Conservation (phyloP, 2,888 invertebrate genomes). For the Toxonevra muliebris region DNA sequence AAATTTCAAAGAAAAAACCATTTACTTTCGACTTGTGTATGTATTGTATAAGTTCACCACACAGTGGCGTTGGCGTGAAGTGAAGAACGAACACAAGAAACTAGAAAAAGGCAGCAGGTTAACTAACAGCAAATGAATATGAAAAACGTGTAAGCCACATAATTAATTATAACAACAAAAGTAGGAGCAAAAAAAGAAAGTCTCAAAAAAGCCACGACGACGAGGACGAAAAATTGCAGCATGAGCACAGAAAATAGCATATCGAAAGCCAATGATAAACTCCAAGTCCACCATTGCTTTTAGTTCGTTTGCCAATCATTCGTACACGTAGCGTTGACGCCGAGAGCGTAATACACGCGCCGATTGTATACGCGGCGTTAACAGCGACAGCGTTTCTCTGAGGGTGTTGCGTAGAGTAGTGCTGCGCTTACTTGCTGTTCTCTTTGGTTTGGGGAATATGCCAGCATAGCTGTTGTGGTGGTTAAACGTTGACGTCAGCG, state of each 20-base stretch:
- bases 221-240: too few species aligned
- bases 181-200: too few species aligned
- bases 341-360: conserved; percentile 51
- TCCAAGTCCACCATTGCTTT: conserved; percentile 16
- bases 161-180: too few species aligned
- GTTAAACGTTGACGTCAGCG: conserved; percentile 25
- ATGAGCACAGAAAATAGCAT: not conserved
- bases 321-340: conserved; percentile 53
- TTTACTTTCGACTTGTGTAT: too few species aligned
- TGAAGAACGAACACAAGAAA: too few species aligned
- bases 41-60: too few species aligned
- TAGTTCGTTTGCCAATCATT: conserved; percentile 50
- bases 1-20: too few species aligned
- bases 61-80: too few species aligned
- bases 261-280: conserved; percentile 7
- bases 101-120: too few species aligned
- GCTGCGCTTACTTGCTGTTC: not conserved
- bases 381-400: conserved; percentile 30
- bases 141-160: too few species aligned
- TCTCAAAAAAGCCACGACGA: too few species aligned
- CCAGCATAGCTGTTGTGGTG: conserved; percentile 34
- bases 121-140: too few species aligned
- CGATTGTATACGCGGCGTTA: conserved; percentile 47
- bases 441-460: conserved; percentile 38
- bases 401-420: conserved; percentile 25